Base-by-base conservation (phyloP, 2,113 vertebrate species). In the Piaya cayana region DNA sequence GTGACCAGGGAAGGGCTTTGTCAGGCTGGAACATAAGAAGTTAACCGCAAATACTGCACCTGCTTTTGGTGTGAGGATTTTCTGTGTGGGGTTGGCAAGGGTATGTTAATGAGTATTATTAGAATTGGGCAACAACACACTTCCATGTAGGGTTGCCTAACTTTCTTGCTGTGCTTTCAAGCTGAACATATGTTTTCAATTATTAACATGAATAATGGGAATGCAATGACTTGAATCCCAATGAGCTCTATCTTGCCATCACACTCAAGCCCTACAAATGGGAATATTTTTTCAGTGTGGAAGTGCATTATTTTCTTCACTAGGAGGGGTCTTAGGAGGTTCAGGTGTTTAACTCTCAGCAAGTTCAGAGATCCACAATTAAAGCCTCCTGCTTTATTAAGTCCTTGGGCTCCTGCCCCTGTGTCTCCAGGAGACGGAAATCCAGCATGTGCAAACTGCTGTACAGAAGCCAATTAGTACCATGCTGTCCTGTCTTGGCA, bases 151-250 rank as follows among this genome's bases (percentile, higher is more conserved):
- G 65, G 56, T 72, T 93, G 88, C 76, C 75, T 90, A 93, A 87
- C 72, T 93, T 70, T 82, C 95, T 92, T 88, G 90, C 90, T 96
- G 93, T 90, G 95, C 88, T 96, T 96, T 97, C 95, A 95, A 90
- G 93, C 85, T 94, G 95, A 97, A 96, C 96, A 93, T 93, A 88
- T 96, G 96, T 94, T 96, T 96, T 93, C 88, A 96, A 92, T 97
- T 96, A 96, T 96, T 96, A 97, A 95, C 86, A 50, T 96, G 92
- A 97, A 96, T 95, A 96, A 94, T 82, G 62, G 56, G 90, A 93
- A 68, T 49, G 47, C 75, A 77, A 85, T 83, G 93, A 88, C 69
- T 82, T 45, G 94, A 96, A 94, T 97, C 86, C 65, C 60, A 96
- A 93, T 86, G 80, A 94, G 69, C 27, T 88, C 85, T 86, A 37